A percentile compares a stretch with the other conserved stretches of the same genome.
Conservation (phyloP, 2,888 invertebrate genomes). For the Mactromeris polynyma region DNA sequence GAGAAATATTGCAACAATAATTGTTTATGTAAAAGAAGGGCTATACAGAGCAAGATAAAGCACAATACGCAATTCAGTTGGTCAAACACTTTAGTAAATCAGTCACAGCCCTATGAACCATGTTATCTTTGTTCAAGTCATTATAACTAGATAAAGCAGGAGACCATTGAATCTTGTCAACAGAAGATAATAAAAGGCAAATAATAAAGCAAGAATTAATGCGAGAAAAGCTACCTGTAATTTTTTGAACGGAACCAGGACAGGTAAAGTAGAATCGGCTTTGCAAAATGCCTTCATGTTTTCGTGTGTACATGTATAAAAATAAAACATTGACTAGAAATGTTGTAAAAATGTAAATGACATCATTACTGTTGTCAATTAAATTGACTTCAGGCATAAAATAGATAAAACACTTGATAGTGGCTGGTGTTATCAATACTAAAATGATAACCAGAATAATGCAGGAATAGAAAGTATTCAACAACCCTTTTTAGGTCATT, state of each 20-base stretch:
- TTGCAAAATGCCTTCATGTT: slow-evolving; percentile 14
- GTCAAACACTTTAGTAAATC: not conserved
- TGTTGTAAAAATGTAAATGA: slow-evolving; percentile 7
- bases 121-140: slow-evolving; percentile 3
- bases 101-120: slow-evolving; percentile 37
- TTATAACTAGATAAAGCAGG: slow-evolving; percentile 6
- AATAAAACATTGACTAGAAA: not conserved
- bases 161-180: not conserved
- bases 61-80: not conserved
- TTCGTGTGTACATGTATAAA: not conserved
- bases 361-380: not conserved
- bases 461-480: not conserved
- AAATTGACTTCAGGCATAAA: not conserved
- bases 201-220: slow-evolving; percentile 27
- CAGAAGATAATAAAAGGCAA: slow-evolving; percentile 27
- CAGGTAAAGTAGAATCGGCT: slow-evolving; percentile 48
- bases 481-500: not conserved
- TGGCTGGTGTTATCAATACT: not conserved
- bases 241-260: slow-evolving; percentile 20
- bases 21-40: too few relatives aligned
- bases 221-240: slow-evolving; percentile 12
- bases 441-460: not conserved
- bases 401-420: not conserved
- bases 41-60: too few relatives aligned
- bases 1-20: too few relatives aligned